These are phyloP conservation scores for Trichogramma pretiosum DNA, from an alignment of 1,140 invertebrate species.

Conservation along the genomic window DNA sequence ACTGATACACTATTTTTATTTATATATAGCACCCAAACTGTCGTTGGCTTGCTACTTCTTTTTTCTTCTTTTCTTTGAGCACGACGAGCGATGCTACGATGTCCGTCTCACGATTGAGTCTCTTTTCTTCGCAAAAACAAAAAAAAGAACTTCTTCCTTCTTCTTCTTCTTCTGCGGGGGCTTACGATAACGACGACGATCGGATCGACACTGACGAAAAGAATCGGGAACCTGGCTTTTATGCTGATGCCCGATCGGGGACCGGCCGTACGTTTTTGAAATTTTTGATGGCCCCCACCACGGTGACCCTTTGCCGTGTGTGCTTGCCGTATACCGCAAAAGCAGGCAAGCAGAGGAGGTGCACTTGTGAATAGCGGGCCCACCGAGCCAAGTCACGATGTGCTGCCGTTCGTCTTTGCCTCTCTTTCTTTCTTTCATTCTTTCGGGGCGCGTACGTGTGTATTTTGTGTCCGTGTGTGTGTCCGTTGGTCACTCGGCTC, in stretches of 20 bases:
- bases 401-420: background rate
- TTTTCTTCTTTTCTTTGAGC: no score
- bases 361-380: slow-evolving; percentile 13
- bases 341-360: background rate
- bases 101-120: no score
- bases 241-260: slow-evolving; percentile 46
- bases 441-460: no score
- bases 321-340: slow-evolving; percentile 8
- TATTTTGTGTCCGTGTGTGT: no score
- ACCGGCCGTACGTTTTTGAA: slow-evolving; percentile 48
- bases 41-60: no score
- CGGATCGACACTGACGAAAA: slow-evolving; percentile 46
- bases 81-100: no score
- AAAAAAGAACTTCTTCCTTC: no score
- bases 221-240: slow-evolving; percentile 47
- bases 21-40: no score
- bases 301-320: slow-evolving; percentile 24
- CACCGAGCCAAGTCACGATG: slow-evolving; percentile 6
- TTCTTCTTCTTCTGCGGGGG: slow-evolving; percentile 24
- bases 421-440: slow-evolving; percentile 5
- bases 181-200: slow-evolving; percentile 33
- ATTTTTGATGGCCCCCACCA: slow-evolving; percentile 65
- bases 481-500: no score
- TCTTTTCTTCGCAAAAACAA: no score
- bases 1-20: no score